Evolutionary conservation across 2,888 invertebrate genomes (phyloP), one percentile per base, ranked within the genome.

Genomic region (Neoaliturus tenellus): DNA sequence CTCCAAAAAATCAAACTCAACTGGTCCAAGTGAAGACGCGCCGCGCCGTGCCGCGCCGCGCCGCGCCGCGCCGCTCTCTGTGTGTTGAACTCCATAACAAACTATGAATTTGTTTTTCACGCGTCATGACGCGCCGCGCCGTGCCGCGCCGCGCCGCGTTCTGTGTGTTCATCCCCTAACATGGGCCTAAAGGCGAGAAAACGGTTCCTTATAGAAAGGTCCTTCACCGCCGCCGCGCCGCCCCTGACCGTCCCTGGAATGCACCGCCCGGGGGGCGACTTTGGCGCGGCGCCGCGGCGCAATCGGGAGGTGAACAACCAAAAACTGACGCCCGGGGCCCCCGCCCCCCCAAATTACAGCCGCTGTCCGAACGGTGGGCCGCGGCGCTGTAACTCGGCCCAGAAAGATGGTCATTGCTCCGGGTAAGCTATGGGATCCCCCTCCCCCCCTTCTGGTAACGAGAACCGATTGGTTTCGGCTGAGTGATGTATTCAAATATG

Each of bases 321-420:
- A 62, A 62, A 62, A 62, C 62, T 31, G 28, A 62, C 31, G 62
- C 62, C 62, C 62, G 62, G 62, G 62, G 28, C 62, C 62, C 25
- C 3, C 28, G 28, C 62, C 62, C 25, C 12, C 28, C 62, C 55
- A 20, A 55, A 55, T 55, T 14, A 55, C 55, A 6, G 23, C 23
- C 62, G 62, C 62, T 31, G 62, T 28, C 62, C 62, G 28, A 62
- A 31, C 23, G 20, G 20, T 25, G 55, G 55, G 23, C 55, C 55
- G 55, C 55, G 55, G 55, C 55, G 17, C 51, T 31, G 17, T 62
- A 62, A 62, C 28, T 62, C 12, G 62, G 10, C 62, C 62, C 4
- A 8, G 62, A 62, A 6, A 62, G 28, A 62, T 62, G 5, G 31
- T 28, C 62, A 31, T 31, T 62, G 55, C 55, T 8, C 14, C 17